phyloP scores from a whole-genome alignment of 1,140 invertebrate genomes.

The Mamestra configurata region DNA sequence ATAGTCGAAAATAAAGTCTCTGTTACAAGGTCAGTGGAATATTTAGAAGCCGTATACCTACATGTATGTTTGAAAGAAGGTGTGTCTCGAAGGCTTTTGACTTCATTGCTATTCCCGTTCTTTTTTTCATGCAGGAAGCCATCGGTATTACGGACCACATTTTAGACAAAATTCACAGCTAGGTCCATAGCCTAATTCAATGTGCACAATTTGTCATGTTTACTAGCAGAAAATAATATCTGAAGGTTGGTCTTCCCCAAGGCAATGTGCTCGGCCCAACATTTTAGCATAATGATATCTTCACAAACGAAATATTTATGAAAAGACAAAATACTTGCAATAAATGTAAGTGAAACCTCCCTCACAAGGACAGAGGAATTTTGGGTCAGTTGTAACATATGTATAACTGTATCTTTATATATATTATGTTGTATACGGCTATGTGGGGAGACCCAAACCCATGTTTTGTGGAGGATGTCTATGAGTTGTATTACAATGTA shows the following conservation, averaged over 20 bases:
- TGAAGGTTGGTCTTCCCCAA: background rate
- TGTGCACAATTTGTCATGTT: background rate
- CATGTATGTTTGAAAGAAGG: background rate
- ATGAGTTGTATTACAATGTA: conserved; percentile 20
- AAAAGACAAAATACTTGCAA: conserved; percentile 22
- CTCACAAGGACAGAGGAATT: conserved; percentile 20
- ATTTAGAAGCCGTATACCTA: background rate
- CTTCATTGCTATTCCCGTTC: background rate
- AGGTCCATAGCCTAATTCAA: background rate
- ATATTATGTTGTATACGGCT: conserved; percentile 8
- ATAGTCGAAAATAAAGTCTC: background rate
- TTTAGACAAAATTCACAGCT: background rate
- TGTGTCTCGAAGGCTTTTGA: background rate
- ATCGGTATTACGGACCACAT: background rate
- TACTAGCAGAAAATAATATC: background rate
- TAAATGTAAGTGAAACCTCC: conserved; percentile 31
- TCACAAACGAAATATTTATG: conserved; percentile 5
- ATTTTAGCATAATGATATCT: conserved; percentile 28
- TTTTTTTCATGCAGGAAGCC: background rate
- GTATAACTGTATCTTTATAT: conserved; percentile 5
- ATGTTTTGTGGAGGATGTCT: background rate
- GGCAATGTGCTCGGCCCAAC: conserved; percentile 1
- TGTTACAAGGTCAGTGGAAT: background rate
- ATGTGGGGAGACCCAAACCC: background rate
- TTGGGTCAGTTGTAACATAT: conserved; percentile 34